A percentile compares a stretch with the other conserved stretches of the same genome.
phyloP scores from a whole-genome alignment of 2,113 vertebrate genomes.

The Chroicocephalus ridibundus region DNA sequence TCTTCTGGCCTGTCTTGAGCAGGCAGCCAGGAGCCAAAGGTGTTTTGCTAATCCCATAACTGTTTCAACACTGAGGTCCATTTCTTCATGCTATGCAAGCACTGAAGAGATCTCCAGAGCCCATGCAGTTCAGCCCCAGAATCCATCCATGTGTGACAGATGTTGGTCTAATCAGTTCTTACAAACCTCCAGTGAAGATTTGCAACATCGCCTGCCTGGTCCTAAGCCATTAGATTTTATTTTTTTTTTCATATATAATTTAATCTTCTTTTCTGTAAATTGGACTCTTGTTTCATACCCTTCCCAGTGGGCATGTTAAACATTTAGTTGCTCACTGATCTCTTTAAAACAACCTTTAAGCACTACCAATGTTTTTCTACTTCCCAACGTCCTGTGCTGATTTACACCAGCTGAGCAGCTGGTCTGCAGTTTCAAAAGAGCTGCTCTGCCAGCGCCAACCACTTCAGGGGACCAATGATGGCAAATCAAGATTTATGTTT shows the following conservation, averaged over 20 bases:
- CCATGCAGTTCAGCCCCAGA: not conserved
- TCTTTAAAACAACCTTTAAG: conserved; percentile 26
- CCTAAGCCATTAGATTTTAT: not conserved
- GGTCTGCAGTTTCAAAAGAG: not conserved
- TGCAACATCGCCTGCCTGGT: not conserved
- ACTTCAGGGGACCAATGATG: not conserved
- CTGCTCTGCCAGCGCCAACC: not conserved
- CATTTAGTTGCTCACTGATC: not conserved
- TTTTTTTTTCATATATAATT: not conserved
- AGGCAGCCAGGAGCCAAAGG: not conserved
- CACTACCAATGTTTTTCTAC: not conserved
- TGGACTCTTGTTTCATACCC: not conserved
- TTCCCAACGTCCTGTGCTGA: not conserved
- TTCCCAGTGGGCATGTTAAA: not conserved
- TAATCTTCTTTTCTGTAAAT: not conserved
- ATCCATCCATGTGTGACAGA: not conserved
- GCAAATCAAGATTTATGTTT: not conserved
- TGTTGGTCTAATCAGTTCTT: not conserved
- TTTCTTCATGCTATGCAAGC: not conserved
- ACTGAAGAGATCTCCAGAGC: not conserved
- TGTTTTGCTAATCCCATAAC: not conserved
- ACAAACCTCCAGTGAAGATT: not conserved
- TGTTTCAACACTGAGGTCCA: not conserved
- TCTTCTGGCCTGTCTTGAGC: not conserved
- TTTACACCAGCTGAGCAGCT: not conserved